phyloP scores from a whole-genome alignment of 92 coral and sea anemone genomes.

The Palythoa caribaeorum region DNA sequence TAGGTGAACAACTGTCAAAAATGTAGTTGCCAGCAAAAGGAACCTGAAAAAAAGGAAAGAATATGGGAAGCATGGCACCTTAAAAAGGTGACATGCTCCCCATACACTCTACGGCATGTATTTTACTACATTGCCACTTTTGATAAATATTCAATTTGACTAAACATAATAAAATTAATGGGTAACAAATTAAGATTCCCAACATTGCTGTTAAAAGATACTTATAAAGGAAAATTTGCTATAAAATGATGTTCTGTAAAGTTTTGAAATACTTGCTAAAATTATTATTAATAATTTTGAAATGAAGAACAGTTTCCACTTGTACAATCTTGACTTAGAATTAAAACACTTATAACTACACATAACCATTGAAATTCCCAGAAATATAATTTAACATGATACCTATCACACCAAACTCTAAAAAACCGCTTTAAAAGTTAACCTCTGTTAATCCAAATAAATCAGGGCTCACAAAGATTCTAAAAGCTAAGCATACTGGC shows the following conservation, averaged over 20 bases:
- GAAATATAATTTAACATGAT: no score
- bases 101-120: slow-evolving; percentile 2
- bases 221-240: not conserved
- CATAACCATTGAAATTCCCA: not conserved
- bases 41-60: slow-evolving; percentile 15
- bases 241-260: not conserved
- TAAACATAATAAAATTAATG: not conserved
- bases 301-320: no score
- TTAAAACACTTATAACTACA: no score
- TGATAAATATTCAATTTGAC: not conserved
- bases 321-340: no score
- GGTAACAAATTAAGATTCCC: not conserved
- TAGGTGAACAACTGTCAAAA: not conserved
- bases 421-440: not conserved
- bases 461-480: not conserved
- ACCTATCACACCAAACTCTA: not conserved
- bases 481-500: not conserved
- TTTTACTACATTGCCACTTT: not conserved
- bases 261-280: not conserved
- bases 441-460: not conserved
- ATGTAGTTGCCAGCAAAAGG: slow-evolving; percentile 13
- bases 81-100: slow-evolving; percentile 16
- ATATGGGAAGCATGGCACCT: slow-evolving; percentile 6
- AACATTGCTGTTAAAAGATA: not conserved
- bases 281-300: no score